Evolutionary conservation across 2,113 vertebrate genomes (phyloP), one percentile per base, ranked within the genome.

Genomic region (Eurypyga helias): DNA sequence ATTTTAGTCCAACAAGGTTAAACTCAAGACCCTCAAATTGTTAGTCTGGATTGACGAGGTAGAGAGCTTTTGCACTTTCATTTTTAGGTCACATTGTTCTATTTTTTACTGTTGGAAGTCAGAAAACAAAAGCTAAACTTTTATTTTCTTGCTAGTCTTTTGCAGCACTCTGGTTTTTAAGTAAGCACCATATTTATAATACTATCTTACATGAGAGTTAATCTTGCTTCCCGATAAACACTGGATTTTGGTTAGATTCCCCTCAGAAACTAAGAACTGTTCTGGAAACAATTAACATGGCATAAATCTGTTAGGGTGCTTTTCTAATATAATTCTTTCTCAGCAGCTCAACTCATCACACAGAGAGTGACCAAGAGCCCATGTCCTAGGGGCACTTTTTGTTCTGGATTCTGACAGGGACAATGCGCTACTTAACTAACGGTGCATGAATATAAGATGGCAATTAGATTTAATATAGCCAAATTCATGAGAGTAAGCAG

Each of bases 401-500:
- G 38, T 64, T 83, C 64, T 91, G 60, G 71, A 51, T 51, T 86
- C 69, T 87, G 55, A 45, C 38, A 86, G 66, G 33, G 29, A 55
- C 78, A 72, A 13, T 19, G 25, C 29, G 71, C 62, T 64, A 48
- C 57, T 94, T 83, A 64, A n/a, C 71, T 58, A 96, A 84, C 0
- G 0, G 38, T 89, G 72, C 77, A 82, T 67, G 81, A 75, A 87
- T 87, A 67, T 34, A 67, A 90, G 33, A 75, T 34, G 95, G 61
- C 55, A 70, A 71, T 87, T 89, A 92, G 65, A 51, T 67, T 89
- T 91, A 58, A 77, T 83, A 93, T 29, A 95, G 67, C 28, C 82
- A 71, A 94, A 88, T 97, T 96, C 93, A 88, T 91, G 58, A 93
- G 46, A 91, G 36, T 33, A 88, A 87, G 67, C 23, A 89, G 69